phyloP scores from a whole-genome alignment of 1,140 invertebrate species.

The Camponotus pennsylvanicus region DNA sequence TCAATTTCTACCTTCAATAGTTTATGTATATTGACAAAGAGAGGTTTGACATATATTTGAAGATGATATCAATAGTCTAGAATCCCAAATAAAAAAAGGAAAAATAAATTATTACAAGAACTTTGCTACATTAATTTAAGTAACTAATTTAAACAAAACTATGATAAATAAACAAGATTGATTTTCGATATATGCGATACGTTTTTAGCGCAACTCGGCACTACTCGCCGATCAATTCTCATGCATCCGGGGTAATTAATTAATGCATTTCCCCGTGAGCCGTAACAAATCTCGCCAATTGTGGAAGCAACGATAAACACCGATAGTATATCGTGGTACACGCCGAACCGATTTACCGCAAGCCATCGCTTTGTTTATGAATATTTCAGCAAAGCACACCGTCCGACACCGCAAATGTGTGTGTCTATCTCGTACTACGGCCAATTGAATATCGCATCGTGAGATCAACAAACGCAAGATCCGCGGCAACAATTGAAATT shows the following conservation, averaged over 20 bases:
- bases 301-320: constrained; percentile 48
- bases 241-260: constrained; percentile 44
- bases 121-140: neutral
- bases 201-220: neutral
- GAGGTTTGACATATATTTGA: neutral
- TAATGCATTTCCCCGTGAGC: constrained; percentile 34
- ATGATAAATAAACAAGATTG: neutral
- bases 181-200: neutral
- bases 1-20: neutral
- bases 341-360: constrained; percentile 48
- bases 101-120: neutral
- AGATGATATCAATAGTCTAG: neutral
- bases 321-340: constrained; percentile 27
- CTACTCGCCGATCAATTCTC: constrained; percentile 35
- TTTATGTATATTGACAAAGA: neutral
- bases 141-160: neutral
- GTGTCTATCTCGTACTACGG: neutral
- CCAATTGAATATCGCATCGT: constrained; percentile 18
- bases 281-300: constrained; percentile 43
- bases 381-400: constrained; percentile 34
- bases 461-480: neutral
- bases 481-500: neutral
- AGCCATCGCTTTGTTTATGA: constrained; percentile 51
- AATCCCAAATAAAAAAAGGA: neutral
- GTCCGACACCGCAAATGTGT: constrained; percentile 17